A percentile compares a stretch with the other conserved stretches of the same genome.
Evolutionary conservation across 1,140 invertebrate species (phyloP).

Genomic region (Hyposmocoma kahamanoa): DNA sequence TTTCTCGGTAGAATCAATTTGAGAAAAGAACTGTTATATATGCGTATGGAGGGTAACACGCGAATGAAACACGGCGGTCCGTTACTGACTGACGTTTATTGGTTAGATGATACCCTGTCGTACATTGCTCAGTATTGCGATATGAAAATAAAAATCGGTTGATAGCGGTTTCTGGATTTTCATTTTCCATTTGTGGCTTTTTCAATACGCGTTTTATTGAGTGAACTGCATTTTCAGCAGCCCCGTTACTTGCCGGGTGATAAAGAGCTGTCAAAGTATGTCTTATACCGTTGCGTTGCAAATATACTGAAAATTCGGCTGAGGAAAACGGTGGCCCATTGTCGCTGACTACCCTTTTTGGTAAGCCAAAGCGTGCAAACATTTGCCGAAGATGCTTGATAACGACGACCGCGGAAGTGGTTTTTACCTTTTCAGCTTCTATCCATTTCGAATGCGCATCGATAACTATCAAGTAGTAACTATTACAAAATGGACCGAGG

Average conservation of each 20-base stretch:
- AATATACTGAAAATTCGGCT: conserved; percentile 13
- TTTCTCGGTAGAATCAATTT: no score
- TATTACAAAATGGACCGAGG: conserved; percentile 46
- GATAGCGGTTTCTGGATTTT: conserved; percentile 12
- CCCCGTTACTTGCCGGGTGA: conserved; percentile 17
- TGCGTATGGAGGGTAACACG: no score
- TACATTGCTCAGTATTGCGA: conserved; percentile 17
- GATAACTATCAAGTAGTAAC: conserved; percentile 51
- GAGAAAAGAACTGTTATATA: no score
- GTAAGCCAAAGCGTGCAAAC: conserved; percentile 34
- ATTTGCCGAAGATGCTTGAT: conserved; percentile 23
- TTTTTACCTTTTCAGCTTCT: conserved; percentile 27
- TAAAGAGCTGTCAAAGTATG: conserved; percentile 16
- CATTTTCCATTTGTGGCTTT: conserved; percentile 13
- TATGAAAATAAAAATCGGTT: conserved; percentile 16
- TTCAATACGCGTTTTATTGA: conserved; percentile 15
- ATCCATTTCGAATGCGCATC: conserved; percentile 62
- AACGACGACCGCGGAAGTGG: conserved; percentile 5
- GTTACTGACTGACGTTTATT: no score
- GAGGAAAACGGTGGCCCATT: conserved; percentile 46
- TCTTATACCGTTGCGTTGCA: conserved; percentile 14
- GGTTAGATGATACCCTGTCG: no score
- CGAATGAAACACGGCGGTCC: no score
- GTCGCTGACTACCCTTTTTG: conserved; percentile 40
- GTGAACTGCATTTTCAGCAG: conserved; percentile 19